Base-by-base conservation (phyloP, 2,113 vertebrate genomes). In the Saccopteryx bilineata region DNA sequence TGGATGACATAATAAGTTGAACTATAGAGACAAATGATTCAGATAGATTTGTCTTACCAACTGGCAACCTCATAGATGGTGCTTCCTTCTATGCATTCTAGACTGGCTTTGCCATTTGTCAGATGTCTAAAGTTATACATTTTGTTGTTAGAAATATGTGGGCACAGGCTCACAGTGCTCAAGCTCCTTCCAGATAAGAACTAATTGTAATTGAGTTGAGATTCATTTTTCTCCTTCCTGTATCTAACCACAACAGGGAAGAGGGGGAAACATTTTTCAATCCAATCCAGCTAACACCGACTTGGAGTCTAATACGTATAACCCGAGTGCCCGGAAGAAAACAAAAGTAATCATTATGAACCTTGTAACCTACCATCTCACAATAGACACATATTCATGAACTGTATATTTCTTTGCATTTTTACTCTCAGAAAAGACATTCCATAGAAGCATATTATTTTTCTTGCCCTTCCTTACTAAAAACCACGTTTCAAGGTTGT, bases 361-460 rank as follows among this genome's bases (percentile, higher is more conserved):
- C 21, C 4, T 56, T 82, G 24, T 89, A 92, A 90, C 83, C 80
- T 80, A 24, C 21, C 15, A 48, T 69, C 31, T 96, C 78, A 87
- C 23, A 90, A 71, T 9, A 79, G 72, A 88, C 5, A 46, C 52
- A 26, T 52, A 72, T 21, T 87, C 28, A 80, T 85, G 65, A 87
- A 85, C 85, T 65, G 61, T 66, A 48, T 68, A 84, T 87, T 84
- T 80, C 31, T 79, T 90, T 93, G 58, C 1, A 1, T 63, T 58
- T 93, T 95, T 79, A 54, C 48, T 21, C 50, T 88, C 48, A 17
- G 33, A 91, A 79, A 74, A 76, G 46, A 54, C 71, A 93, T 52
- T 90, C 96, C 33, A 46, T 58, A 74, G 76, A 90, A 28, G 23
- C 18, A 2, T 72, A 94, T 72, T 91, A 84, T 93, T 95, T 94